A percentile compares a stretch with the other conserved stretches of the same genome.
Conservation (phyloP, 2,888 invertebrate genomes). For the Pardosa pseudoannulata region DNA sequence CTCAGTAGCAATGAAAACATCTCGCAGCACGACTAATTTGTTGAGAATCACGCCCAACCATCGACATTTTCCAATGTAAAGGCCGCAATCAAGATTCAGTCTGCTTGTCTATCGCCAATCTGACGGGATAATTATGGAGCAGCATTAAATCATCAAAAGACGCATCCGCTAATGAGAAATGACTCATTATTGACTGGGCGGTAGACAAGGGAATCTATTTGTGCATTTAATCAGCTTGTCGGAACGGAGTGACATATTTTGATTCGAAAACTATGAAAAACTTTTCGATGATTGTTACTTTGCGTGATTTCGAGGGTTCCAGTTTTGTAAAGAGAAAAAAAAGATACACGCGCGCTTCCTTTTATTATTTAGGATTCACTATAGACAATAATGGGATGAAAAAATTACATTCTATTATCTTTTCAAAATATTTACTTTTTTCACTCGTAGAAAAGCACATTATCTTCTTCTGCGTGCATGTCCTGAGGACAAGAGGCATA, state of each 20-base stretch:
- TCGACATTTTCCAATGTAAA: conserved; percentile 43
- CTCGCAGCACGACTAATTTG: conserved; percentile 45
- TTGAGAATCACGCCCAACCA: conserved; percentile 43
- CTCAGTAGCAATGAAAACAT: neutral
- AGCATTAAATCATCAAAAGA: conserved; percentile 63
- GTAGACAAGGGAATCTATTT: conserved; percentile 58
- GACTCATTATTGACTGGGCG: conserved; percentile 49
- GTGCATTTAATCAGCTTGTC: conserved; percentile 64
- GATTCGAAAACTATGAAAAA: conserved; percentile 45
- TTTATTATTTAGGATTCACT: neutral
- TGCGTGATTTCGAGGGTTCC: conserved; percentile 35
- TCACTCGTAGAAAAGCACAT: neutral
- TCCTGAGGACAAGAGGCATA: neutral
- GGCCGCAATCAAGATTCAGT: conserved; percentile 48
- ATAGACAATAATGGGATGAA: neutral
- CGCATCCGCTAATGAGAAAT: conserved; percentile 58
- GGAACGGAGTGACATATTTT: conserved; percentile 55
- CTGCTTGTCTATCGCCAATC: conserved; percentile 20
- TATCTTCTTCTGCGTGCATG: neutral
- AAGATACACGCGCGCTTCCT: neutral
- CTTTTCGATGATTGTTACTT: conserved; percentile 37
- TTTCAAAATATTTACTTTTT: neutral
- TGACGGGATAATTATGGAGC: conserved; percentile 62
- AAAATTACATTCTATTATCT: neutral
- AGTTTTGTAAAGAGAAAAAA: neutral